These are phyloP conservation scores for Coenobita brevimanus DNA, from an alignment of 1,140 invertebrate genomes.

Conservation along the genomic window DNA sequence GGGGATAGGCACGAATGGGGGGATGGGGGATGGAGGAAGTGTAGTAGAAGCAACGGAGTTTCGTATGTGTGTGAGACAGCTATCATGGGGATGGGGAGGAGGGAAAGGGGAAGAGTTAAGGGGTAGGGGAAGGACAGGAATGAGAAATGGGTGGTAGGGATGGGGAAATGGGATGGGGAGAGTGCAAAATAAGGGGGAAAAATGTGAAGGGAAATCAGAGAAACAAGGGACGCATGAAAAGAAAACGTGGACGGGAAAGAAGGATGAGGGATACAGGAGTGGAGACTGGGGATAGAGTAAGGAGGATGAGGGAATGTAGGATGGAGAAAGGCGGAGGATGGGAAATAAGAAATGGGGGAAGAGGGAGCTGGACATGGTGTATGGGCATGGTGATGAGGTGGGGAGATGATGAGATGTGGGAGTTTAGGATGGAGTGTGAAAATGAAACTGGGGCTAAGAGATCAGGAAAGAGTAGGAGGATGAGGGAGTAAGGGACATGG, in stretches of 20 bases:
- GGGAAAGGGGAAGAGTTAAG: not conserved
- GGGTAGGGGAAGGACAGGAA: not conserved
- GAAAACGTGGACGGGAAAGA: slow-evolving; percentile 12
- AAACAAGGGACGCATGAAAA: slow-evolving; percentile 7
- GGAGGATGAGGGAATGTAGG: too few species aligned
- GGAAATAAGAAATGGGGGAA: too few species aligned
- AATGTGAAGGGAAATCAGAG: not conserved
- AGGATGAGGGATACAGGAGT: not conserved
- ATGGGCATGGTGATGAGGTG: too few species aligned
- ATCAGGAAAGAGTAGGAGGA: too few species aligned
- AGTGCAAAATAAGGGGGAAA: not conserved
- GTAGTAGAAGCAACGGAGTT: not conserved
- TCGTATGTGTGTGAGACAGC: not conserved
- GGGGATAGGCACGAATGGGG: not conserved
- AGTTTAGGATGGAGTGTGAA: too few species aligned
- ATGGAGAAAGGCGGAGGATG: too few species aligned
- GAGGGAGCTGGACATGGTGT: too few species aligned
- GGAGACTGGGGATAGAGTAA: too few species aligned
- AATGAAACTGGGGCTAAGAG: too few species aligned
- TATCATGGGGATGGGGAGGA: not conserved
- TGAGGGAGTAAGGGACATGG: too few species aligned
- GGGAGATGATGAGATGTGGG: too few species aligned
- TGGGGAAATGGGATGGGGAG: not conserved
- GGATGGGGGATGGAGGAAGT: slow-evolving; percentile 1
- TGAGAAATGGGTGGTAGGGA: not conserved